Base-by-base conservation (phyloP, 2,797 vertebrate species). In the Coccyzus lansbergi region DNA sequence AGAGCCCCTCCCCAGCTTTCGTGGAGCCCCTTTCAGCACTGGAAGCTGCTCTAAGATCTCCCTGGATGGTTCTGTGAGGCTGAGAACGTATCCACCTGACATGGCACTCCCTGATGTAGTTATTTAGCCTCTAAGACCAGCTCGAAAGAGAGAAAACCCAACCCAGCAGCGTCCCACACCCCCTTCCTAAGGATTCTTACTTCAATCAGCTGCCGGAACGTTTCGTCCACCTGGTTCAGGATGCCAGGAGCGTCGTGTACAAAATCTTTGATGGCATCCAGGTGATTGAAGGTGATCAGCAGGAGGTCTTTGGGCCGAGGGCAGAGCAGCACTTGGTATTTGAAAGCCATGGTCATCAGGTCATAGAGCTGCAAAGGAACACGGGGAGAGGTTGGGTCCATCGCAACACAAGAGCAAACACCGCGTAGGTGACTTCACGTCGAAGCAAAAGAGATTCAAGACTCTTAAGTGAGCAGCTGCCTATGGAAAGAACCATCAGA, bases 311-410 rank as follows among this genome's bases (percentile, higher is more conserved):
- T 99, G 52, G 99, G 99, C 20, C 99, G 98, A 56, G 98, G 98
- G 91, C 99, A 99, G 69, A 99, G 98, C 74, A 99, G 97, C 49
- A 99, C 99, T 98, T 99, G 99, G 96, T 99, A 99, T 95, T 99
- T 99, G 97, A 99, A 99, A 77, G 99, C 99, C 99, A 99, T 99
- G 6, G 99, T 99, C 99, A 99, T 99, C 94, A 99, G 98, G 95
- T 99, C 99, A 49, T 99, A 99, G 12, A 99, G 98, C 99, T 99
- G 97, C 64, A 92, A 56, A 95, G 46, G 16, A 95, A 79, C 92
- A 86, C 0, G 1, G 76, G 71, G 56, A 75, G 56, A 76, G 8
- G 5, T 44, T 15, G 79, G 69, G 94, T 7, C 77, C 20, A 8
- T 28, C 42, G 24, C 40, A 77, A 20, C 59, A 56, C 29, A 12